Evolutionary conservation across 2,888 invertebrate genomes (phyloP).

Genomic region (Drosophila kambysellisi): DNA sequence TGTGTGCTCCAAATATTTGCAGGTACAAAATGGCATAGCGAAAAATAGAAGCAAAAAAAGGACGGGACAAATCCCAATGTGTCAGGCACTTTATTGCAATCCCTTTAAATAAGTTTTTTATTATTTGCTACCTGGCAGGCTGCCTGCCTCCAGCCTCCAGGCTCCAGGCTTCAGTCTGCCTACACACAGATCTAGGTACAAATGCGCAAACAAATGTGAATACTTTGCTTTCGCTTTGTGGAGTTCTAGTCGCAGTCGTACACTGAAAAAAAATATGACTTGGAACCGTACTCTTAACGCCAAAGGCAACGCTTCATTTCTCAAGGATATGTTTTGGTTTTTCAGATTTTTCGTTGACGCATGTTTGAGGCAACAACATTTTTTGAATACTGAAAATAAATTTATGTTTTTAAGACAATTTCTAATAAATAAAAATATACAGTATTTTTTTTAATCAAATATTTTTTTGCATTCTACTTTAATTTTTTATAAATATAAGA

Average conservation of each 20-base stretch:
- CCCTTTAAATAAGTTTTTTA: conserved; percentile 77
- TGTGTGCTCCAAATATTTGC: conserved; percentile 64
- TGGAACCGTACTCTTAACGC: neutral
- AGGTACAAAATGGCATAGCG: conserved; percentile 56
- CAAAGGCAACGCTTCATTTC: neutral
- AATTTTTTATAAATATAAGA: too few species aligned
- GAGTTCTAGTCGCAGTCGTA: conserved; percentile 2
- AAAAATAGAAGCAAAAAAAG: neutral
- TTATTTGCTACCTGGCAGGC: conserved; percentile 51
- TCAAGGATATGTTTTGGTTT: neutral
- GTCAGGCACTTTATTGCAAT: conserved; percentile 81
- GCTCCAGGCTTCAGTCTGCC: neutral
- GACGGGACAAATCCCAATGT: conserved; percentile 75
- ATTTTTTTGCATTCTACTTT: too few species aligned
- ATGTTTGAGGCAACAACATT: neutral
- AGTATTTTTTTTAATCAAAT: too few species aligned
- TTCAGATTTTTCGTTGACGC: neutral
- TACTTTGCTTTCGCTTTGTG: conserved; percentile 28
- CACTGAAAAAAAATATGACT: neutral
- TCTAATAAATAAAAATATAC: too few species aligned
- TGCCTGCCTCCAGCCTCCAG: neutral
- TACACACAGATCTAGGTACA: conserved; percentile 50
- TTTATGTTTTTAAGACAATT: too few species aligned
- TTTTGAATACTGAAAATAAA: too few species aligned
- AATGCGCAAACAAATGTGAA: conserved; percentile 67